Conservation (phyloP, 2,888 invertebrate genomes). For the Leistus spinibarbis region DNA sequence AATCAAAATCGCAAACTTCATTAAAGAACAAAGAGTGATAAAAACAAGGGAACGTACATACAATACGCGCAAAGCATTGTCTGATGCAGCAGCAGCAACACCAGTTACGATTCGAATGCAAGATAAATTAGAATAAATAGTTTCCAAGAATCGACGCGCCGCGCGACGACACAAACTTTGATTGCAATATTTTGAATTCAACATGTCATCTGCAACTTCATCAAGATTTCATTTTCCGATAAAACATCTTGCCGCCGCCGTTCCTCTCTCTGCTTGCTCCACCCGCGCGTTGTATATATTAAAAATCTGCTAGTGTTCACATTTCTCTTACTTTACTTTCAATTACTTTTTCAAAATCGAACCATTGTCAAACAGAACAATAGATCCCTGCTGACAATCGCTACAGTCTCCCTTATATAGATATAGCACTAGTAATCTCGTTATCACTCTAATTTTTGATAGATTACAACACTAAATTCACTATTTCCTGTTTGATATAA, state of each 20-base stretch:
- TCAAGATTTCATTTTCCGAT: conserved; percentile 30
- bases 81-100: conserved; percentile 4
- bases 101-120: conserved; percentile 40
- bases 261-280: not conserved
- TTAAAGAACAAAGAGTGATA: conserved; percentile 43
- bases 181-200: conserved; percentile 36
- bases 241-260: not conserved
- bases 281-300: too few relatives aligned
- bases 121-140: conserved; percentile 46
- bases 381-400: too few relatives aligned
- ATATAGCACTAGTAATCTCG: too few relatives aligned
- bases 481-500: too few relatives aligned
- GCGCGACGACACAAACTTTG: conserved; percentile 33
- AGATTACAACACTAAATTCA: too few relatives aligned
- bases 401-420: too few relatives aligned
- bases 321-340: not conserved
- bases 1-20: conserved; percentile 47
- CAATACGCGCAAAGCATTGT: not conserved
- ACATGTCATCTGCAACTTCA: conserved; percentile 5
- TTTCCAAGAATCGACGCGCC: conserved; percentile 32
- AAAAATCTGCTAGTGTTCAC: not conserved
- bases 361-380: not conserved
- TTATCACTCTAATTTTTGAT: too few relatives aligned
- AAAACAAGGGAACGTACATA: conserved; percentile 19
- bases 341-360: not conserved